Evolutionary conservation across 2,113 vertebrate genomes (phyloP), one percentile per base, ranked within the genome.

Genomic region (Pteropus alecto): DNA sequence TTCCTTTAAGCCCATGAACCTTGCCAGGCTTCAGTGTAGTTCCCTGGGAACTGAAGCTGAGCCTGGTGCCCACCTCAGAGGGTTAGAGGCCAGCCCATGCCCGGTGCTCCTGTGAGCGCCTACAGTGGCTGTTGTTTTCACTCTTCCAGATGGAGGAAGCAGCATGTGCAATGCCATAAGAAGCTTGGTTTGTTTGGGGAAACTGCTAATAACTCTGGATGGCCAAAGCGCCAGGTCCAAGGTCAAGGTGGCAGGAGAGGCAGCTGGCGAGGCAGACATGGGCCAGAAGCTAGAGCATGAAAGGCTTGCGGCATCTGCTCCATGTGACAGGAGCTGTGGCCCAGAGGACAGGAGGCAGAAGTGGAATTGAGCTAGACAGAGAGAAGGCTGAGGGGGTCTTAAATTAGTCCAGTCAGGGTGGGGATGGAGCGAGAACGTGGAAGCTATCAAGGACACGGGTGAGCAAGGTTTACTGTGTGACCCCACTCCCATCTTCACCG

Each of bases 71-170:
- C 19, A 26, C 14, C 11, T 21, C 18, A 16, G 5, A 54, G 51
- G 30, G 9, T 58, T 0, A 1, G 30, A 13, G 26, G 28, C 48
- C 35, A 21, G 26, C 35, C 30, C 5, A 0, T 5, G 33, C 56
- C 15, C 35, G 60, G 63, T 0, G 1, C 28, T 51, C 63, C 3
- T 3, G 0, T 1, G 58, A 81, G 43, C 48, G 1, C 8, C 18
- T 1, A 4, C 1, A 0, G 21, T 2, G 5, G 4, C 2, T 7
- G 21, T 5, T 7, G 6, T 3, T 51, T 54, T 60, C 78, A 67
- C 26, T 7, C 16, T 3, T 67, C 54, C 35, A 24, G 60, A n/a
- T 16, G 22, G 65, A 82, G 30, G n/a, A 93, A 13, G 19, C 30
- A 22, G 5, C 46, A 30, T 2, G 6, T 15, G 54, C 30, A 73